Evolutionary conservation across 2,797 vertebrate species (phyloP).

Genomic region (Phoebastria nigripes): DNA sequence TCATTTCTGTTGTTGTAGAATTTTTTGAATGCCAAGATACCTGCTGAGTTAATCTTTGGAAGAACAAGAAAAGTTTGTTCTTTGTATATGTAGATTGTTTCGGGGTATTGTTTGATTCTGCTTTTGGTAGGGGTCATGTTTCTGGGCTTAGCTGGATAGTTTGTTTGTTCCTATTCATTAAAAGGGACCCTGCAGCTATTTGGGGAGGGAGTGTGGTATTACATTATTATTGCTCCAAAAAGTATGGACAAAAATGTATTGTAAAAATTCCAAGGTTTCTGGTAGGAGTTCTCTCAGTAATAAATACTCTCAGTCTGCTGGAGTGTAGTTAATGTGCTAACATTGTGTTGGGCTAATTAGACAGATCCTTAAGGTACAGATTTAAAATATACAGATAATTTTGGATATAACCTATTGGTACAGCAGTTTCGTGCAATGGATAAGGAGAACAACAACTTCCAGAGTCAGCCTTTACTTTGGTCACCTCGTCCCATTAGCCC

Average conservation of each 20-base stretch:
- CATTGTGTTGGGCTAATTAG: conserved; percentile 33
- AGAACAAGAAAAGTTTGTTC: conserved; percentile 52
- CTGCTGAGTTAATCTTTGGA: conserved; percentile 51
- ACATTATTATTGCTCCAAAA: conserved; percentile 60
- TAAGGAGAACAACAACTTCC: background rate
- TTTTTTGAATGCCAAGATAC: conserved; percentile 36
- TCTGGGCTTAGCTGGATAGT: conserved; percentile 53
- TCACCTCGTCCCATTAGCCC: background rate
- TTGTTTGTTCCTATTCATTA: conserved; percentile 65
- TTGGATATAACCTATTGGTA: background rate
- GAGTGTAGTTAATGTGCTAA: conserved; percentile 20
- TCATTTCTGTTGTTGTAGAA: conserved; percentile 24
- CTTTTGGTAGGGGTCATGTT: conserved; percentile 50
- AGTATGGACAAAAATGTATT: conserved; percentile 58
- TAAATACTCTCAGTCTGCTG: conserved; percentile 23
- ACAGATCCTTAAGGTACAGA: background rate
- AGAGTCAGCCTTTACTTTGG: background rate
- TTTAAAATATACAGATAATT: background rate
- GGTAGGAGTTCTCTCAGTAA: conserved; percentile 34
- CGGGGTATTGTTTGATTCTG: conserved; percentile 55
- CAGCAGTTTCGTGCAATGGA: background rate
- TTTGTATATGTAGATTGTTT: conserved; percentile 45
- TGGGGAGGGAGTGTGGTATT: conserved; percentile 37
- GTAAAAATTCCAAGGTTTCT: conserved; percentile 52
- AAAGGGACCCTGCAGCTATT: conserved; percentile 58